Base-by-base conservation (phyloP, 1,140 invertebrate species). In the Lerema accius region DNA sequence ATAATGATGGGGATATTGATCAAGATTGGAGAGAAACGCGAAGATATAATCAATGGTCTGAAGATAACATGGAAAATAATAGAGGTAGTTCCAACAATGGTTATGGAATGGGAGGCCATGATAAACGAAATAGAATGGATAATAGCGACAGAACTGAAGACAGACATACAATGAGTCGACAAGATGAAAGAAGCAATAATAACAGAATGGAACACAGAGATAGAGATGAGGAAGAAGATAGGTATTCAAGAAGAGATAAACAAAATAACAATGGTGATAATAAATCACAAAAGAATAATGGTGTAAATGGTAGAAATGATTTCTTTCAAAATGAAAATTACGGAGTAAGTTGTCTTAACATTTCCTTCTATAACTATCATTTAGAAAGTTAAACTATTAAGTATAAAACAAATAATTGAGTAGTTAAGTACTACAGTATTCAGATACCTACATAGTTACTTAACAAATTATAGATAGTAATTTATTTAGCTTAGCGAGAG, bases 251-350 rank as follows among this genome's bases (percentile, higher is more conserved):
- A 19, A 42, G 26, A 1, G 60, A 67, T 4, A 51, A 40, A 23
- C 42, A 53, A 40, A 61, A 74, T 42, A 70, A 63, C 17, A 71
- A 60, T 56, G 65, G 64, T 4, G 71, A 70, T 16, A 69, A 68
- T 15, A 61, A 63, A 53, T 67, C 75, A 53, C 63, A 75, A 10
- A 73, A 66, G 40, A 72, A 76, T 14, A 35, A 65, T 59, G 69
- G 63, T 45, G 59, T 80, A 6, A 76, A 60, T 35, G 74, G 68
- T 0, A 74, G 73, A 65, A 73, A 83, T 46, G 79, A 79, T 6
- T 70, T 70, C 63, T 78, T 80, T 55, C 74, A 73, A 59, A 80
- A 70, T 59, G 76, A 78, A 35, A 78, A 81, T 37, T 80, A 67
- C 69, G 71, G 49, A 10, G 82, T 84, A 76, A 79, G 78, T 81